These are phyloP conservation scores for Drosophila anceps DNA, from an alignment of 2,888 invertebrate species.

Conservation along the genomic window DNA sequence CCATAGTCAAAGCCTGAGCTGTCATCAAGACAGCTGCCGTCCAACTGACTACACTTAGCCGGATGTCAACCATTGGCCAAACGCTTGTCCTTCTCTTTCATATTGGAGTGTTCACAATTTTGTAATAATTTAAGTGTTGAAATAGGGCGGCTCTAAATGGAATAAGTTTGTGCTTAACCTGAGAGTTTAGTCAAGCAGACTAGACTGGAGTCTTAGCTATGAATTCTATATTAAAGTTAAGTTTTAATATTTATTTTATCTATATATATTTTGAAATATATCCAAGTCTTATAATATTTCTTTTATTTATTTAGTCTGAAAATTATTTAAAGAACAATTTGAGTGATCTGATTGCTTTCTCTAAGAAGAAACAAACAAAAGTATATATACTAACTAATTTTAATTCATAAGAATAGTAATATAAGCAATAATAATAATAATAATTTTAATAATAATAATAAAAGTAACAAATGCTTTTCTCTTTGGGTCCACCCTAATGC, in stretches of 20 bases:
- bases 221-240: neutral
- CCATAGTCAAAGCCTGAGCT: conserved; percentile 35
- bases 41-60: conserved; percentile 33
- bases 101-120: conserved; percentile 14
- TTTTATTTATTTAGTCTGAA: too few relatives aligned
- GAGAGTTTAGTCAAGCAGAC: too few relatives aligned
- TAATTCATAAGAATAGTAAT: too few relatives aligned
- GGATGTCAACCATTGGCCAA: conserved; percentile 28
- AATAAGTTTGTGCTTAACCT: too few relatives aligned
- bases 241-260: neutral
- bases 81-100: conserved; percentile 7
- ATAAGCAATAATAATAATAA: neutral
- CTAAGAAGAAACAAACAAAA: too few relatives aligned
- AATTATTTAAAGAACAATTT: too few relatives aligned
- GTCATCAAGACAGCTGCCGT: conserved; percentile 50
- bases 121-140: neutral
- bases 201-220: too few relatives aligned
- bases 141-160: too few relatives aligned
- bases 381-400: too few relatives aligned
- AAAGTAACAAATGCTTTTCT: neutral
- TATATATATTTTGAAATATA: neutral
- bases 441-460: neutral
- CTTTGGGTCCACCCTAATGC: conserved; percentile 14
- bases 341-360: too few relatives aligned
- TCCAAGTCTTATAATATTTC: too few relatives aligned